Evolutionary conservation across 2,113 vertebrate species (phyloP), one percentile per base, ranked within the genome.

Genomic region (Rousettus leschenaultii): DNA sequence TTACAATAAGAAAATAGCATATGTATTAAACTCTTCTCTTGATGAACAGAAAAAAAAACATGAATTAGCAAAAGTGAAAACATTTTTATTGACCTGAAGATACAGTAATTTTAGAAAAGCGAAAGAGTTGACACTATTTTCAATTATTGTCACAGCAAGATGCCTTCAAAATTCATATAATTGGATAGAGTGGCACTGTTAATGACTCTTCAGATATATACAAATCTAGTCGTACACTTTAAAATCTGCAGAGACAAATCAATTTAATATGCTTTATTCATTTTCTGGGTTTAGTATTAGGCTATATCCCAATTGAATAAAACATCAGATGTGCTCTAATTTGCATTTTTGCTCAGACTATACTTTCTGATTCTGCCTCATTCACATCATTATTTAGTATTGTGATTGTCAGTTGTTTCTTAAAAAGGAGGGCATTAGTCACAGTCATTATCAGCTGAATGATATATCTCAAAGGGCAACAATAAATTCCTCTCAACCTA

Each of bases 131-230:
- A 77, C 45, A 71, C 43, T 89, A 12, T 94, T 94, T 95, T 87
- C 82, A 95, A 61, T 94, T 96, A 90, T 61, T 83, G 38, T 96
- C 95, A 96, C 95, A 97, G 88, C 80, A 85, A 95, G 89, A 86
- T 95, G 95, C 59, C 65, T 75, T 7, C n/a, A 51, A 86, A 94
- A 94, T 77, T 61, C 10, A 7, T 59, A 26, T 57, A 93, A 94
- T 63, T 93, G 61, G 78, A 45, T 77, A 68, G 48, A 96, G 30
- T 86, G 45, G 18, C 77, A 65, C 48, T 35, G 35, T 55, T 80
- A 80, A 91, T 84, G 70, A 88, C 45, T 79, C 63, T 85, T 61
- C 35, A 57, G 87, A 83, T 71, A 35, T 15, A 35, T 79, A 83
- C 33, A 71, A 28, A 94, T 87, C 71, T 77, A 73, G 33, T 80